phyloP scores from a whole-genome alignment of 2,113 vertebrate genomes.

The Aphelocoma coerulescens region DNA sequence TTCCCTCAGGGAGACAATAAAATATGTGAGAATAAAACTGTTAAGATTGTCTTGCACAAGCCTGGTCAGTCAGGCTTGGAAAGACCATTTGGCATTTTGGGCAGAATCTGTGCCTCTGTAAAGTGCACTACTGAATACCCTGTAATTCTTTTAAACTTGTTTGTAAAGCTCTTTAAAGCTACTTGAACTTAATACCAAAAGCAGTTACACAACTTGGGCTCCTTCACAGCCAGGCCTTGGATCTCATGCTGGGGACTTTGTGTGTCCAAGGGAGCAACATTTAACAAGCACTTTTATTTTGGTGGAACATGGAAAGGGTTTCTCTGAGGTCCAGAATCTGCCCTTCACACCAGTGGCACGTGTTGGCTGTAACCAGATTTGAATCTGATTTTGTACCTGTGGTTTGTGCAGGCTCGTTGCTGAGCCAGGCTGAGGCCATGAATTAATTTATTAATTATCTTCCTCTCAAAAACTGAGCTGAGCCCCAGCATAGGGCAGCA shows the following conservation, averaged over 20 bases:
- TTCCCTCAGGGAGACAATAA: background rate
- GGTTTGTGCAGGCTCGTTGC: background rate
- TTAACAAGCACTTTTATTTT: background rate
- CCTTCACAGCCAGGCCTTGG: background rate
- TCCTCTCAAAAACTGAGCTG: background rate
- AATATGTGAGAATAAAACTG: background rate
- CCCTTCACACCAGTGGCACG: background rate
- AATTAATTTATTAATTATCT: background rate
- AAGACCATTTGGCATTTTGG: background rate
- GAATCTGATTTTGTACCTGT: background rate
- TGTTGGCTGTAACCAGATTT: background rate
- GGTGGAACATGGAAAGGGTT: background rate
- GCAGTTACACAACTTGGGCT: background rate
- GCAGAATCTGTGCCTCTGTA: background rate
- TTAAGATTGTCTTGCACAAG: background rate
- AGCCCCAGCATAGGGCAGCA: background rate
- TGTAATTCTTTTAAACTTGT: background rate
- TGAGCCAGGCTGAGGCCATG: background rate
- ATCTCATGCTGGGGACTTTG: background rate
- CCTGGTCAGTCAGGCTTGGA: background rate
- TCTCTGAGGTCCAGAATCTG: background rate
- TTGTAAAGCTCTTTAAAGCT: constrained; percentile 3
- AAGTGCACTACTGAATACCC: background rate
- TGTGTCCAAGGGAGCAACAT: background rate
- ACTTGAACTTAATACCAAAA: background rate